Base-by-base conservation (phyloP, 2,888 invertebrate species). In the Lingula anatina region DNA sequence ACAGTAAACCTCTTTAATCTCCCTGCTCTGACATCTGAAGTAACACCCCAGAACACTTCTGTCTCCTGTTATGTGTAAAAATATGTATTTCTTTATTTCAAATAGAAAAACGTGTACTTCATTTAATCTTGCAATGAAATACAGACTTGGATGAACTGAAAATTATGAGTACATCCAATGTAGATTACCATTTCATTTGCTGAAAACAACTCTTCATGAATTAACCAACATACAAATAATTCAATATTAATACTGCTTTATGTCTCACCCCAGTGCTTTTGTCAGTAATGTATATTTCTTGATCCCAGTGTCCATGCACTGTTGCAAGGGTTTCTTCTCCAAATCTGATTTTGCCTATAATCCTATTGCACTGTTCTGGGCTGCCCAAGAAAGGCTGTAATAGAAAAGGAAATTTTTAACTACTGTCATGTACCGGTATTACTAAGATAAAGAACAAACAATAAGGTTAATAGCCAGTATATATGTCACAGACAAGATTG, bases 271-370 rank as follows among this genome's bases (percentile, higher is more conserved):
- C 86, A 1, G 84, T 86, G 61, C 84, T 82, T 64, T 87, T 85
- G 68, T 94, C 92, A 60, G 86, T 89, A 49, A 94, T 86, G 53
- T 83, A 84, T 37, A 93, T 89, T 64, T 84, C 85, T 41, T 88
- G 88, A 73, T 95, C 95, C 95, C 95, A 95, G 70, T 91, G 89
- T 0, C 95, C 95, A 3, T 87, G 88, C 3, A 95, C 78, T 0
- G 84, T 85, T 1, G 91, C 90, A 38, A 95, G 71, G 0, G 90
- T 90, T 59, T 95, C 92, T 64, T 89, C 88, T 0, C 92, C 92
- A 44, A 90, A 81, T 67, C 88, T 89, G 47, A 95, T 86, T 57
- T 89, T 84, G 1, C 94, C 93, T 0, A 83, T 81, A 9, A 94
- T 85, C 35, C 86, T 83, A 78, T 95, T 95, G 48, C 89, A 89